These are phyloP conservation scores for Porphyrio hochstetteri DNA, from an alignment of 2,113 vertebrate genomes.

Conservation along the genomic window DNA sequence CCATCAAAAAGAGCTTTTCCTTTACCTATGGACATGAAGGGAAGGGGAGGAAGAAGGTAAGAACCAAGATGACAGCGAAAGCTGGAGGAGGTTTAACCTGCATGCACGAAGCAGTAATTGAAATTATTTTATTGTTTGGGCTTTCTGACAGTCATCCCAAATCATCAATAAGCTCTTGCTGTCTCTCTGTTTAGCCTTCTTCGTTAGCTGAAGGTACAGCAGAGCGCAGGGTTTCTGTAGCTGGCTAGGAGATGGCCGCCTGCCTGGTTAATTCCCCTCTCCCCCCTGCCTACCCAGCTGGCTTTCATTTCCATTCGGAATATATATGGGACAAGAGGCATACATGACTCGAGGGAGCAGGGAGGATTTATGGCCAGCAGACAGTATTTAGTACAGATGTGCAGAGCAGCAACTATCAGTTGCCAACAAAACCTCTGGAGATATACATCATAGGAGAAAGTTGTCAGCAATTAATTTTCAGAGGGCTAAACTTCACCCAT, in stretches of 20 bases:
- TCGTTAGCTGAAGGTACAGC: background rate
- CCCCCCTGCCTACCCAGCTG: constrained; percentile 8
- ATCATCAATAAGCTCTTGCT: background rate
- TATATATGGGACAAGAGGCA: background rate
- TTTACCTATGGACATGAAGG: background rate
- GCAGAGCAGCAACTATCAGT: constrained; percentile 25
- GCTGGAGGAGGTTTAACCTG: background rate
- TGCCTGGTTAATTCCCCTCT: background rate
- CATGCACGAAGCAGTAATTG: background rate
- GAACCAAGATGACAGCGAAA: background rate
- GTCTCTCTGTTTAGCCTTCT: background rate
- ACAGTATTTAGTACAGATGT: constrained; percentile 44
- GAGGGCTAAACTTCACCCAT: constrained; percentile 51
- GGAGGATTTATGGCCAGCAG: constrained; percentile 43
- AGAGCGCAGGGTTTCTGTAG: background rate
- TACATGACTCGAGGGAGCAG: background rate
- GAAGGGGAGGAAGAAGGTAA: background rate
- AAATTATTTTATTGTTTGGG: background rate
- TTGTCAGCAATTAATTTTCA: constrained; percentile 64
- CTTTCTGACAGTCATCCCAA: background rate
- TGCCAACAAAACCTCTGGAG: constrained; percentile 59
- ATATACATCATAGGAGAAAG: constrained; percentile 17
- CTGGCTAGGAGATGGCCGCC: background rate
- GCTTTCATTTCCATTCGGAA: background rate
- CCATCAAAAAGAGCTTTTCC: background rate